A percentile compares a stretch with the other conserved stretches of the same genome.
These are phyloP conservation scores for Thalassaphorura encarpata DNA, from an alignment of 1,140 invertebrate species.

Conservation along the genomic window DNA sequence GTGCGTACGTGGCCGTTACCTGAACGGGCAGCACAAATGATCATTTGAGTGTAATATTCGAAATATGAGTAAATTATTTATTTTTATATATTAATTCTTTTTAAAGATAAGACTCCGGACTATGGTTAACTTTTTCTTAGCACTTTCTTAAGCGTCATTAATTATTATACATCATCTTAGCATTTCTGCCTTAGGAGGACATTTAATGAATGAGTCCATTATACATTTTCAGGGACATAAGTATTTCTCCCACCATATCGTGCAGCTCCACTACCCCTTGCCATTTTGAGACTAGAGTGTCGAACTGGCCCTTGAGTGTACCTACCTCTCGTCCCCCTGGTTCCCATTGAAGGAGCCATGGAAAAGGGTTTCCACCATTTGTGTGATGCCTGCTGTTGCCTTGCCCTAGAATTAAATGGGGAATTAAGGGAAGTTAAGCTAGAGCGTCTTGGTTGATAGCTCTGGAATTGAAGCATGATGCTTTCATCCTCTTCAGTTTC, in stretches of 20 bases:
- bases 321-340: slow-evolving; percentile 2
- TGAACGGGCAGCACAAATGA: no score
- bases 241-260: background rate
- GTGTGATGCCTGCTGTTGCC: slow-evolving; percentile 7
- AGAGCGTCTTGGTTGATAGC: slow-evolving; percentile 15
- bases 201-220: background rate
- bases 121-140: no score
- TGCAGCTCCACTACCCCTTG: background rate
- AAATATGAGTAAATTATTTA: no score
- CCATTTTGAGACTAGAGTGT: background rate
- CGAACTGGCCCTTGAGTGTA: background rate
- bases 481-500: background rate
- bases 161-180: background rate
- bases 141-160: no score
- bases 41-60: no score
- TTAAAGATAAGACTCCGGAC: no score
- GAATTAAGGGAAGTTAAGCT: slow-evolving; percentile 16
- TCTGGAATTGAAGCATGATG: slow-evolving; percentile 1
- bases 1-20: no score
- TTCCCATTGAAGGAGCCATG: slow-evolving; percentile 16
- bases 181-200: background rate
- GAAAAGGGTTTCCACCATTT: slow-evolving; percentile 30
- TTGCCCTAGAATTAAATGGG: background rate
- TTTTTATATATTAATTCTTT: no score
- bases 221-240: slow-evolving; percentile 29